Evolutionary conservation across 2,888 invertebrate genomes (phyloP).

Genomic region (Allophyes oxyacanthae): DNA sequence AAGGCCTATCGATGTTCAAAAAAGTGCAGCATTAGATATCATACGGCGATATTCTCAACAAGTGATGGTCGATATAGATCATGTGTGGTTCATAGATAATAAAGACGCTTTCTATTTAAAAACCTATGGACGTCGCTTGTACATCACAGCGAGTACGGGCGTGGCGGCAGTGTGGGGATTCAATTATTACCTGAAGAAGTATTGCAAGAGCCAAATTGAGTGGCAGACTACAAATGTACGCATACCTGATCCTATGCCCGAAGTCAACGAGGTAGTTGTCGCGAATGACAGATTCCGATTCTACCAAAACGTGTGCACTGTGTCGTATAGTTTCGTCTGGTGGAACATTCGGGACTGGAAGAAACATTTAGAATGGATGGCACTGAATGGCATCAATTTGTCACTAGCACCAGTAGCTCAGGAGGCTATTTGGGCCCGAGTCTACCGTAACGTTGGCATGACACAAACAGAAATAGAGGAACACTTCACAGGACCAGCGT

Average conservation of each 20-base stretch:
- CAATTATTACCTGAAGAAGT: constrained; percentile 95
- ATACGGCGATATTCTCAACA: constrained; percentile 65
- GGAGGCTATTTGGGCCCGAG: constrained; percentile 95
- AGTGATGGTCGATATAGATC: constrained; percentile 71
- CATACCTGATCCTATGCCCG: constrained; percentile 88
- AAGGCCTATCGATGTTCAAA: constrained; percentile 65
- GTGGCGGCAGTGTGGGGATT: constrained; percentile 96
- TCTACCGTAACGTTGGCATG: constrained; percentile 93
- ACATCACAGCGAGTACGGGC: constrained; percentile 91
- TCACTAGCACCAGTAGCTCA: constrained; percentile 96
- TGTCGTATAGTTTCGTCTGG: constrained; percentile 95
- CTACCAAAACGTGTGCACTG: constrained; percentile 98
- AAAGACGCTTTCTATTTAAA: constrained; percentile 77
- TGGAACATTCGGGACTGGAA: constrained; percentile 96
- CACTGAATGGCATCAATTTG: constrained; percentile 97
- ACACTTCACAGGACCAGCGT: constrained; percentile 97
- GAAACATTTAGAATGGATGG: constrained; percentile 98
- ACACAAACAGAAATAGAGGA: constrained; percentile 92
- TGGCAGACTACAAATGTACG: constrained; percentile 94
- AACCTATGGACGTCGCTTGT: constrained; percentile 63
- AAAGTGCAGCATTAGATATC: constrained; percentile 65
- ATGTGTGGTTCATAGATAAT: constrained; percentile 69
- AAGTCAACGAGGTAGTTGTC: constrained; percentile 89
- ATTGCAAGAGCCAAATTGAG: constrained; percentile 94
- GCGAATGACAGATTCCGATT: constrained; percentile 95